Percentiles rank a stretch among this genome's conserved stretches.
Conservation (phyloP, 2,888 invertebrate genomes). For the Euclidia mi region DNA sequence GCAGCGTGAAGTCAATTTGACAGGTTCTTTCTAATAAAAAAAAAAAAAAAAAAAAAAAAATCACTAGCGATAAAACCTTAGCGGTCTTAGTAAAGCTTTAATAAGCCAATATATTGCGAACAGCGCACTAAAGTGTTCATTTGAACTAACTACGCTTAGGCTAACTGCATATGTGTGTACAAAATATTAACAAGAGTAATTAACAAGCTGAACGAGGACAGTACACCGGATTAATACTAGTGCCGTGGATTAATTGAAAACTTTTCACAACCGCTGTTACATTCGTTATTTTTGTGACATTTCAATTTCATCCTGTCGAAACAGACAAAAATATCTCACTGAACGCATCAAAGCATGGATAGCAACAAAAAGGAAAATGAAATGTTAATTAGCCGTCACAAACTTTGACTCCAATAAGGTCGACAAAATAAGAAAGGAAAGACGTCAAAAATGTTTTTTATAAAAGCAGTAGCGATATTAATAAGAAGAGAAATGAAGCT, state of each 20-base stretch:
- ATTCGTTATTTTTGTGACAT: constrained; percentile 56
- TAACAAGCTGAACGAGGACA: constrained; percentile 54
- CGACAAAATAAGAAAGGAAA: constrained; percentile 43
- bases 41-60: too few species aligned
- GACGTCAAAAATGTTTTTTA: constrained; percentile 46
- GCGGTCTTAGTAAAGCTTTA: neutral
- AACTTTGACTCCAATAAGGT: constrained; percentile 58
- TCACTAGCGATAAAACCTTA: neutral
- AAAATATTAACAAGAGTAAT: constrained; percentile 49
- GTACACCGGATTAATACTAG: constrained; percentile 31
- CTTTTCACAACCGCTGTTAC: constrained; percentile 43
- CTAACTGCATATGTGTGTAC: constrained; percentile 27
- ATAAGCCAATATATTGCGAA: neutral
- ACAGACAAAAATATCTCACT: constrained; percentile 49
- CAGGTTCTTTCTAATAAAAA: too few species aligned
- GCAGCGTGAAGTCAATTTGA: too few species aligned
- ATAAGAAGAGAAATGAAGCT: constrained; percentile 45
- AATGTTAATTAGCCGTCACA: constrained; percentile 66
- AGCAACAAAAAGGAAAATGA: constrained; percentile 48
- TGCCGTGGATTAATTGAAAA: constrained; percentile 57
- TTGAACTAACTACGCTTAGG: neutral
- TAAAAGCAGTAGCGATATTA: constrained; percentile 51
- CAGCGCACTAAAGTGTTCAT: neutral
- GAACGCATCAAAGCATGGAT: constrained; percentile 25
- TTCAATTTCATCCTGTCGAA: constrained; percentile 59